Conservation (phyloP, 2,888 invertebrate genomes). For the Perizoma affinitatum region DNA sequence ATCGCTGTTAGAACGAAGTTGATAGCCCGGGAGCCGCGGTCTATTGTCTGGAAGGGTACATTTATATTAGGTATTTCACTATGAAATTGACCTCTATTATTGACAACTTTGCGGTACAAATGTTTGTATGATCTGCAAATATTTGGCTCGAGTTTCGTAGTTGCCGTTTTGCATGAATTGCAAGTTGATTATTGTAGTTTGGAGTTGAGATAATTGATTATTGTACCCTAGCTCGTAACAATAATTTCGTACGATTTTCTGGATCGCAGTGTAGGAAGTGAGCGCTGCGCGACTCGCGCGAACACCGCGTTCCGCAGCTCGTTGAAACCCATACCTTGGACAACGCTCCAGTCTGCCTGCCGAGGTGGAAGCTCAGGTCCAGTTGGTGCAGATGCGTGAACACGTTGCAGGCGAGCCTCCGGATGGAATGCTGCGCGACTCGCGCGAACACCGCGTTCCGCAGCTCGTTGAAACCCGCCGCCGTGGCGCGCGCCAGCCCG, state of each 20-base stretch:
- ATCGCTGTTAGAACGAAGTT: slow-evolving; percentile 98
- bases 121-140: too few species aligned
- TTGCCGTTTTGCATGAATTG: too few species aligned
- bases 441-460: slow-evolving; percentile 98
- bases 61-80: background rate
- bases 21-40: slow-evolving; percentile 96
- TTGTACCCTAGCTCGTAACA: too few species aligned
- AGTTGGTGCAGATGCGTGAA: slow-evolving; percentile 97
- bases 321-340: slow-evolving; percentile 87
- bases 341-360: slow-evolving; percentile 96
- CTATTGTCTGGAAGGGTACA: slow-evolving; percentile 87
- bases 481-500: slow-evolving; percentile 95
- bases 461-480: slow-evolving; percentile 97
- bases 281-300: too few species aligned
- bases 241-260: too few species aligned
- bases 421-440: slow-evolving; percentile 98
- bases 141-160: too few species aligned
- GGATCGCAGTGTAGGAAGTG: too few species aligned
- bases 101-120: too few species aligned
- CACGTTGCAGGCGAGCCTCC: slow-evolving; percentile 96
- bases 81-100: too few species aligned
- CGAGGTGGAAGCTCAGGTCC: slow-evolving; percentile 96
- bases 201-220: too few species aligned
- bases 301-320: too few species aligned
- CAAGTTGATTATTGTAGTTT: too few species aligned